Evolutionary conservation across 1,140 invertebrate genomes (phyloP).

Genomic region (Caenorhabditis latens): DNA sequence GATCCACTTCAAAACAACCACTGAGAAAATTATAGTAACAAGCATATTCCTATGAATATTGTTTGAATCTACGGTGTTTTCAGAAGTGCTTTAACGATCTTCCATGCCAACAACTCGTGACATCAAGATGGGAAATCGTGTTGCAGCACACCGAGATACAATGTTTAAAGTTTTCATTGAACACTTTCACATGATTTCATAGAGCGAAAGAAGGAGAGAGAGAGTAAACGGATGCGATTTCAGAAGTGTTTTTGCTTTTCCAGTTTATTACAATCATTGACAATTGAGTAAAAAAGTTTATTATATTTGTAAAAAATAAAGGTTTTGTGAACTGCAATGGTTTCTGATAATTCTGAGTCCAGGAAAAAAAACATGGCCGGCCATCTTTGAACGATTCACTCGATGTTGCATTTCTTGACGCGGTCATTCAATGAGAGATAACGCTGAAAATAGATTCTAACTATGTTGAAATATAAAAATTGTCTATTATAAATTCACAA

Average conservation of each 20-base stretch:
- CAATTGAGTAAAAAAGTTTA: too few species aligned
- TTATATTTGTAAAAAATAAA: too few species aligned
- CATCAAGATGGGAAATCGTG: conserved; percentile 13
- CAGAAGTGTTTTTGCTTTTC: not conserved
- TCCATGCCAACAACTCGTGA: not conserved
- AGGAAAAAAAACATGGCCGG: too few species aligned
- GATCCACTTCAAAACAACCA: not conserved
- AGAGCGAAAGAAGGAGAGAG: not conserved
- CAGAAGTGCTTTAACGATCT: conserved; percentile 13
- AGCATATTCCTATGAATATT: not conserved
- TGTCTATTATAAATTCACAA: too few species aligned
- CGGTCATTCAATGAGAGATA: too few species aligned
- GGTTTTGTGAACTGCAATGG: too few species aligned
- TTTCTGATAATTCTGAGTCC: too few species aligned
- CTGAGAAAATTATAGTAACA: not conserved
- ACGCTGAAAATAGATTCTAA: too few species aligned
- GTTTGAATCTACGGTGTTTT: not conserved
- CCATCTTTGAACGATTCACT: too few species aligned
- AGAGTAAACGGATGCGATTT: conserved; percentile 1
- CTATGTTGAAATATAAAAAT: too few species aligned
- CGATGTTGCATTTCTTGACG: too few species aligned
- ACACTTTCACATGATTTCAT: not conserved
- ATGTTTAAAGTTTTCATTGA: not conserved
- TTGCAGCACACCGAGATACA: conserved; percentile 1
- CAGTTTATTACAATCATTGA: not conserved